Evolutionary conservation across 2,797 vertebrate genomes (phyloP), one percentile per base, ranked within the genome.

Genomic region (Nannoperca australis): DNA sequence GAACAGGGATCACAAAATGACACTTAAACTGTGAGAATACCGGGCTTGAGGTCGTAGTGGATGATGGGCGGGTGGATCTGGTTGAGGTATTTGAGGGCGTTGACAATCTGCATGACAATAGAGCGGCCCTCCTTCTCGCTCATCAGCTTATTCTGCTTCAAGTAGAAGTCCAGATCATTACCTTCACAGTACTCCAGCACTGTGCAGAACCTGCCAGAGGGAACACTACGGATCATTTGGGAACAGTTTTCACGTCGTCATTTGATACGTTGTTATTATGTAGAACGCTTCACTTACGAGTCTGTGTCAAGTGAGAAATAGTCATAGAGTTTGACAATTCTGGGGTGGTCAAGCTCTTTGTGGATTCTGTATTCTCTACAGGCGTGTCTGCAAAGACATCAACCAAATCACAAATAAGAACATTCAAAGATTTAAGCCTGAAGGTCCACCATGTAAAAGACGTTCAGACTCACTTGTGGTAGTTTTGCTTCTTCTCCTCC

Each of bases 401-500:
- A 12, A 70, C 3, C 8, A 62, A 2, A 62, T 38, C 45, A 18
- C 15, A 70, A 59, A 44, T 27, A 42, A 56, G 1, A 58, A 38
- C 24, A 59, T 4, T 32, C 17, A 49, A 27, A 63, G 13, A 32
- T 54, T 78, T 3, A 64, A 32, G 17, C 8, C 20, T 27, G 1
- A 55, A 42, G 2, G n/a, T 53, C 17, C n/a, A 44, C 7, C 0
- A 7, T 30, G 8, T n/a, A 24, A 22, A 0, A 50, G 20, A 22
- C n/a, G 44, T n/a, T 30, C 27, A 44, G 18, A 90, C 94, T 88
- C 78, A 99, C 98, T 97, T 99, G 94, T 98, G 98, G 90, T 99
- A 99, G 94, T 99, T 99, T 83, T 99, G 97, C 82, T 99, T 99
- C 94, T 99, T 99, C 93, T 99, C 98, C 77, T 99, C 98, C 79